phyloP scores from a whole-genome alignment of 2,888 invertebrate species.

The Lasioglossum oenotherae region DNA sequence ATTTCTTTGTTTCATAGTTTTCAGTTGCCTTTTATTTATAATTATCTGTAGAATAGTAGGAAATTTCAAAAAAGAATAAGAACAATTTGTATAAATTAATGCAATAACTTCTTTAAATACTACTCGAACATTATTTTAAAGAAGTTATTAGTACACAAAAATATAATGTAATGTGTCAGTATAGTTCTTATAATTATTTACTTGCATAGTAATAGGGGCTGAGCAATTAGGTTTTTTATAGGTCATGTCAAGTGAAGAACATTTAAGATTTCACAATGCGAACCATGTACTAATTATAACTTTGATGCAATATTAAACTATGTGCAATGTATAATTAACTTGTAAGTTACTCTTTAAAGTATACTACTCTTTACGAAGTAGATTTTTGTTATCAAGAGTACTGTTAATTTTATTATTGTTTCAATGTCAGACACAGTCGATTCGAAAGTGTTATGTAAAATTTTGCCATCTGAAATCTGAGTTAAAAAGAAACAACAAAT shows the following conservation, averaged over 20 bases:
- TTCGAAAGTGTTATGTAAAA: constrained; percentile 8
- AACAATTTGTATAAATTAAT: constrained; percentile 14
- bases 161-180: not conserved
- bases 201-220: constrained; percentile 29
- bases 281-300: constrained; percentile 80
- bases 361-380: constrained; percentile 17
- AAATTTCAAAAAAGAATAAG: not conserved
- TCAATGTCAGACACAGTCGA: not conserved
- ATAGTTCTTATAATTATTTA: constrained; percentile 33
- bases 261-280: constrained; percentile 76
- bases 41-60: not conserved
- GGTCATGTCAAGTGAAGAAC: constrained; percentile 71
- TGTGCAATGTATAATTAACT: constrained; percentile 49
- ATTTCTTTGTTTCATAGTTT: not conserved
- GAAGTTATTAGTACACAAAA: constrained; percentile 10
- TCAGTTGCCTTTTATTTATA: no score
- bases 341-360: constrained; percentile 36
- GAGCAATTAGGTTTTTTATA: constrained; percentile 74
- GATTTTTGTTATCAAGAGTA: constrained; percentile 20
- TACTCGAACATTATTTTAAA: constrained; percentile 27
- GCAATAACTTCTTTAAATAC: constrained; percentile 25
- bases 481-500: not conserved
- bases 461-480: constrained; percentile 8
- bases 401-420: constrained; percentile 23
- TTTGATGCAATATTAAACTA: constrained; percentile 72